Evolutionary conservation across 1,140 invertebrate genomes (phyloP), one percentile per base, ranked within the genome.

Genomic region (Trachymyrmex cornetzi): DNA sequence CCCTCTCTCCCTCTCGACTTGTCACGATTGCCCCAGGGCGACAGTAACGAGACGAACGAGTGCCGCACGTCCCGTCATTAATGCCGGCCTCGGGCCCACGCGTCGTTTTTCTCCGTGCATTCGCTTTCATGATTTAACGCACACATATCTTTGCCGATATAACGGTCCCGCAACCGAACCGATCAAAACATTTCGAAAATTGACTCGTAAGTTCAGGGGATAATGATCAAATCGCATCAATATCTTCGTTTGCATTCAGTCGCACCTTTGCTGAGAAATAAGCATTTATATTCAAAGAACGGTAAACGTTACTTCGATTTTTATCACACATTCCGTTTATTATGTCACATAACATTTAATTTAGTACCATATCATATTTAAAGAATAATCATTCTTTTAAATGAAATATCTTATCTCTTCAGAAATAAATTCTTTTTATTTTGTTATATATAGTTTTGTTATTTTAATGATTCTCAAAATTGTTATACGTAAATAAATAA

Each of bases 1-100:
- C 19, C 34, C n/a, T 85, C 5, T 38, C 30, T 38, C n/a, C 0
- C 27, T 53, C 59, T 63, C 67, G 44, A 48, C 27, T 74, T 64
- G 87, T 85, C 61, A 48, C 53, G 88, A 77, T 24, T 92, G 93
- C 93, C 94, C 91, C 87, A 90, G 92, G 94, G 93, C 92, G 92
- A 89, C 92, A 91, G 91, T 94, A 94, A 94, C 93, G 94, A 94
- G 93, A 91, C 92, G 89, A 93, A 92, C 93, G 92, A 94, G 93
- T 91, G 90, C 92, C 90, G 89, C 89, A 86, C 89, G 87, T 92
- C 81, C 84, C 93, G 94, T 94, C 94, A 94, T 94, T 94, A 94
- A 94, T 93, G 92, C 91, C 92, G 93, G 93, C 94, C 93, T 93
- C 90, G 79, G 94, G 93, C 93, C 86, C 92, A 89, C 90, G 84